A percentile compares a stretch with the other conserved stretches of the same genome.
Evolutionary conservation across 1,140 invertebrate species (phyloP).

Genomic region (roundworm (Caenorhabditis elegans)): WBcel235 BX284605.5:12583501-12584000

Average conservation of each 20-base stretch:
- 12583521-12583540: background rate
- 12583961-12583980: no score
- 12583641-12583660: background rate
- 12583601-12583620: background rate
- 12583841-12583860: slow-evolving; percentile 13
- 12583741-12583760: background rate
- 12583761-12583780: slow-evolving; percentile 5
- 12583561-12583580: slow-evolving; percentile 29
- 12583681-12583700: slow-evolving; percentile 19
- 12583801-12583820: background rate
- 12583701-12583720: slow-evolving; percentile 14
- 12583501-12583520: background rate
- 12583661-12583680: background rate
- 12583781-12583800: background rate
- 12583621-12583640: slow-evolving; percentile 29
- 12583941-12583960: no score
- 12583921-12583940: background rate
- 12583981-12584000: no score
- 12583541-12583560: slow-evolving; percentile 1
- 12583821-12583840: background rate
- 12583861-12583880: slow-evolving; percentile 26
- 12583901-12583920: slow-evolving; percentile 22
- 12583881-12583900: slow-evolving; percentile 21
- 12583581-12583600: background rate
- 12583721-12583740: background rate